phyloP scores from a whole-genome alignment of 2,113 vertebrate genomes.

The Archilochus colubris region DNA sequence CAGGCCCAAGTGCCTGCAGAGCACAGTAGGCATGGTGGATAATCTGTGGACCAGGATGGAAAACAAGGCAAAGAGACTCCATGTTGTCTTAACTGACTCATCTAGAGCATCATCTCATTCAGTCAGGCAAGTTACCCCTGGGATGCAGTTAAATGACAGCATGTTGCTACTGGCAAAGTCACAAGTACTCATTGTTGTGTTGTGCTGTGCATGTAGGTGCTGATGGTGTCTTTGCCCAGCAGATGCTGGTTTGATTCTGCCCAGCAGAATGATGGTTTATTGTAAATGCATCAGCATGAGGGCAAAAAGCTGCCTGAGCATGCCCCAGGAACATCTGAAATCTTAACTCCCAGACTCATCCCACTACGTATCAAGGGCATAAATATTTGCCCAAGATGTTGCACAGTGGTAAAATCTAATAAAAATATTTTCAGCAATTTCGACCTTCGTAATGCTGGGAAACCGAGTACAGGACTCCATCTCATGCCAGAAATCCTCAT shows the following conservation, averaged over 20 bases:
- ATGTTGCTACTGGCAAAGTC: not conserved
- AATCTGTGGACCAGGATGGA: not conserved
- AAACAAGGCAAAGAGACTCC: not conserved
- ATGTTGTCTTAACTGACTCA: not conserved
- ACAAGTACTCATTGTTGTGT: too few relatives aligned
- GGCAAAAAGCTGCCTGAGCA: not conserved
- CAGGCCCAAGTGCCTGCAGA: too few relatives aligned
- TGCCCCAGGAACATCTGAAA: not conserved
- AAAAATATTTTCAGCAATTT: not conserved
- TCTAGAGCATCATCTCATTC: not conserved
- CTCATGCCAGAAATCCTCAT: not conserved
- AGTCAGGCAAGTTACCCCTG: not conserved
- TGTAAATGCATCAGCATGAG: not conserved
- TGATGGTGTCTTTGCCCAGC: not conserved
- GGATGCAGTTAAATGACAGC: fast-evolving
- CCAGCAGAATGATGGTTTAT: not conserved
- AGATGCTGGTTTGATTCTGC: not conserved
- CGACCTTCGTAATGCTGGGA: not conserved
- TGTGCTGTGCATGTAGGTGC: fast-evolving
- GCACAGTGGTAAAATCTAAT: not conserved
- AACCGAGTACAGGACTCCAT: not conserved
- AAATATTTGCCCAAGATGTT: not conserved
- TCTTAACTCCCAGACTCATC: not conserved
- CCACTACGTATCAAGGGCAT: not conserved
- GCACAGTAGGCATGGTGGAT: too few relatives aligned